A percentile compares a stretch with the other conserved stretches of the same genome.
phyloP scores from a whole-genome alignment of 1,140 invertebrate genomes.

The Radopholus similis region DNA sequence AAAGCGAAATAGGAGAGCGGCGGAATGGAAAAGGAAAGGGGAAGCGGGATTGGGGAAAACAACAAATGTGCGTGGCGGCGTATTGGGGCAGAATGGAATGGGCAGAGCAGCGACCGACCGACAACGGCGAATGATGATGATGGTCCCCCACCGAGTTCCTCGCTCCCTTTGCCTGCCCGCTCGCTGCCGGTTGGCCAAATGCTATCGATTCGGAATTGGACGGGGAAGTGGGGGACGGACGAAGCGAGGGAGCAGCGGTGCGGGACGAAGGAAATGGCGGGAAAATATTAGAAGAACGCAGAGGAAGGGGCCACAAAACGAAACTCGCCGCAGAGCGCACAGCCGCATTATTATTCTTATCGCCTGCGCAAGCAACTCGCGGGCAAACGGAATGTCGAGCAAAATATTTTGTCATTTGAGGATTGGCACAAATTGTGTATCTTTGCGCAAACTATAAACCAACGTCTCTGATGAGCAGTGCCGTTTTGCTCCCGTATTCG shows the following conservation, averaged over 20 bases:
- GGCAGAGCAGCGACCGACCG: not conserved
- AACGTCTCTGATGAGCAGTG: not conserved
- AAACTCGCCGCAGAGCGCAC: no score
- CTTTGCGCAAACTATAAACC: not conserved
- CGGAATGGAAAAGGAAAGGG: not conserved
- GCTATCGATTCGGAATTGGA: constrained; percentile 1
- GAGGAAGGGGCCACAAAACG: not conserved
- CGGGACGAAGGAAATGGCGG: not conserved
- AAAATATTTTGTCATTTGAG: no score
- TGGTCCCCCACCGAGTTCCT: not conserved
- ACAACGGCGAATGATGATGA: not conserved
- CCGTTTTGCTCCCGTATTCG: not conserved
- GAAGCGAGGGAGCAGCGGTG: not conserved
- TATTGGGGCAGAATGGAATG: not conserved
- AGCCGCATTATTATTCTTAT: no score
- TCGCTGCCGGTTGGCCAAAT: not conserved
- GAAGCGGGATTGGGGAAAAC: not conserved
- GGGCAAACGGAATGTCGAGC: no score
- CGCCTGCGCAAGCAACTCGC: no score
- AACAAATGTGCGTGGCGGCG: constrained; percentile 8
- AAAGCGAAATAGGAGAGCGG: not conserved
- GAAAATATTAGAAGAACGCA: not conserved
- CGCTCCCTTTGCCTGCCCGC: not conserved
- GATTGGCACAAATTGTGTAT: no score
- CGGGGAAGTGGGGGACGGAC: not conserved